Base-by-base conservation (phyloP, 1,140 invertebrate species). In the Drosophila setifemur region DNA sequence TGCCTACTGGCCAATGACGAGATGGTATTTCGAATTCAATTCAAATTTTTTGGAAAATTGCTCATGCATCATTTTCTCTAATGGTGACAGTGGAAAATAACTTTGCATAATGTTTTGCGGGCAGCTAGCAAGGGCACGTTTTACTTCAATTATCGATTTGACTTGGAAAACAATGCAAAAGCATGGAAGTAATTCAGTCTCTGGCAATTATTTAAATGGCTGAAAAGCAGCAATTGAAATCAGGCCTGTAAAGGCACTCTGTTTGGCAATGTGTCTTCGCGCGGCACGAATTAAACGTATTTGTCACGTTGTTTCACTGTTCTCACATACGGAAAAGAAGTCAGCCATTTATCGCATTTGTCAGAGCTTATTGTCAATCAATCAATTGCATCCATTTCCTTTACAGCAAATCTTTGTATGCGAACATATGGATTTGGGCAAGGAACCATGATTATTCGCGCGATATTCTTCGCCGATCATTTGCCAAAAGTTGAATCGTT, bases 361-460 rank as follows among this genome's bases (percentile, higher is more conserved):
- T 78, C 75, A 78, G 47, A 54, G 49, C 54, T 79, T 78, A 78
- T 78, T 78, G 75, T 73, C 61, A 78, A 78, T 78, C 75, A 79
- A 78, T 78, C 75, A 78, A 75, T 19, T 26, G 39, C 53, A 70
- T 71, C 44, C 43, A 48, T 58, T 44, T 14, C 67, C 31, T 31
- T 14, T 58, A 43, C 42, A 4, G 5, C 11, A 57, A 43, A 35
- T 31, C n/a, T 6, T 19, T 16, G 47, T 28, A 57, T 19, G 49
- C 42, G 26, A 43, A 48, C 31, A 42, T 64, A 47, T 40, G 49
- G 66, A 61, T 58, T 53, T 61, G 14, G 14, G 21, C 7, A 7
- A 4, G 2, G 14, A 37, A 7, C 35, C 57, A 21, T 29, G 44
- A 7, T 28, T 23, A 7, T 28, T 23, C 35, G 58, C 60, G 26